Percentiles rank a stretch among this genome's conserved stretches.
Evolutionary conservation across 2,113 vertebrate genomes (phyloP).

Genomic region (Laticauda laticaudata): DNA sequence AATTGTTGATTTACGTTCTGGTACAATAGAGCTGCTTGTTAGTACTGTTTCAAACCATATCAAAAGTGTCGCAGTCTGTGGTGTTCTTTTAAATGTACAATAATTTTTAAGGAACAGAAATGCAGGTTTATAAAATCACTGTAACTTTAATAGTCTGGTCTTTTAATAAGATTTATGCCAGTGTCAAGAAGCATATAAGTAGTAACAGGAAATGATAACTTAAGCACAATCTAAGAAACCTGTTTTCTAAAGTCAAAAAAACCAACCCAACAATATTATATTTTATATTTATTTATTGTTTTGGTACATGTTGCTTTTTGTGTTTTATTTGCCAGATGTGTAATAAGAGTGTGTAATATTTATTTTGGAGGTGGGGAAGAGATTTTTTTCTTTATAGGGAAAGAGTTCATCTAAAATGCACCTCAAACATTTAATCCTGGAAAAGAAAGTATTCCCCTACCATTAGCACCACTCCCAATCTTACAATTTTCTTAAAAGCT

Average conservation of each 20-base stretch:
- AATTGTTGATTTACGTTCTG: slow-evolving; percentile 62
- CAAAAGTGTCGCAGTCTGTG: slow-evolving; percentile 65
- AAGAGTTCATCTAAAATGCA: neutral
- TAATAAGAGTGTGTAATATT: slow-evolving; percentile 5
- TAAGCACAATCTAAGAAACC: slow-evolving; percentile 70
- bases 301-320: slow-evolving; percentile 16
- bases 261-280: slow-evolving; percentile 31
- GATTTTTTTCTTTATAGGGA: neutral
- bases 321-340: slow-evolving; percentile 34
- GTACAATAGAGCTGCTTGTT: slow-evolving; percentile 70
- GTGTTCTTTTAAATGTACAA: slow-evolving; percentile 69
- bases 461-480: neutral
- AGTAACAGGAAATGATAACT: slow-evolving; percentile 55
- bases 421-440: slow-evolving; percentile 48
- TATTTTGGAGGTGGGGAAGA: slow-evolving; percentile 32
- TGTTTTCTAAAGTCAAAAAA: slow-evolving; percentile 37
- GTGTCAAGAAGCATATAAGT: slow-evolving; percentile 58
- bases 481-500: slow-evolving; percentile 16
- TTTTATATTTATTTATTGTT: slow-evolving; percentile 60
- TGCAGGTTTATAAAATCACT: slow-evolving; percentile 5
- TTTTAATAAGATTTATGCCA: slow-evolving; percentile 68
- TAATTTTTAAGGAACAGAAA: slow-evolving; percentile 63
- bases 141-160: slow-evolving; percentile 54
- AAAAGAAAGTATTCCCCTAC: slow-evolving; percentile 43
- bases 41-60: slow-evolving; percentile 67